Base-by-base conservation (phyloP, 2,888 invertebrate genomes). In the Folsomia candida region DNA sequence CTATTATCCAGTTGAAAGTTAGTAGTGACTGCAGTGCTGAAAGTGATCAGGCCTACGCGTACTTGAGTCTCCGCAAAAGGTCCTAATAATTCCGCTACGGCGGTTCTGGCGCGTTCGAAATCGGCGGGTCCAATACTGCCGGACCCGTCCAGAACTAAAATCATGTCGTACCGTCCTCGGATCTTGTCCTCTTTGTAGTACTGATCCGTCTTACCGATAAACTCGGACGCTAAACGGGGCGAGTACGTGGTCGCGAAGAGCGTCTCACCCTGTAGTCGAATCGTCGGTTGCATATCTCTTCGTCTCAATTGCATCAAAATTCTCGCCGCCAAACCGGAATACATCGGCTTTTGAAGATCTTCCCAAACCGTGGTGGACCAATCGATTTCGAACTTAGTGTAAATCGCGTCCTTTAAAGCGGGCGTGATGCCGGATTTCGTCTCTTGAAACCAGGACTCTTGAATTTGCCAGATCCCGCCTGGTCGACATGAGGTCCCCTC, bases 61-160 rank as follows among this genome's bases (percentile, higher is more conserved):
- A 62, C 69, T 18, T 26, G 54, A 2, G 70, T 64, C 25, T 51
- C 20, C 20, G 74, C 64, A 29, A 72, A 73, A 0, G 64, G 61
- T 20, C 61, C 27, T 11, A 71, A 58, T 11, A 77, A 24, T 14
- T 67, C 18, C 1, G 68, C 70, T 0, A 60, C 51, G 60, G 71
- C 74, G 2, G 37, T n/a, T 51, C 68, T 72, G 0, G 72, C 73
- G 24, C 9, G 51, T 26, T 61, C 1, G 28, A 62, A 77, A 11
- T 68, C 24, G 2, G n/a, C 22, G 2, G 9, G 6, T 18, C 66
- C 68, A 6, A 77, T 69, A 59, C 75, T 75, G 4, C 72, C 74
- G 18, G 77, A 77, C 0, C 71, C 69, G 37, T 77, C 77, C 24
- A 77, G 20, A 9, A 74, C 69, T 18, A 75, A 51, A n/a, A 67